phyloP scores from a whole-genome alignment of 2,113 vertebrate species.

The Microcebus lehilahytsara region DNA sequence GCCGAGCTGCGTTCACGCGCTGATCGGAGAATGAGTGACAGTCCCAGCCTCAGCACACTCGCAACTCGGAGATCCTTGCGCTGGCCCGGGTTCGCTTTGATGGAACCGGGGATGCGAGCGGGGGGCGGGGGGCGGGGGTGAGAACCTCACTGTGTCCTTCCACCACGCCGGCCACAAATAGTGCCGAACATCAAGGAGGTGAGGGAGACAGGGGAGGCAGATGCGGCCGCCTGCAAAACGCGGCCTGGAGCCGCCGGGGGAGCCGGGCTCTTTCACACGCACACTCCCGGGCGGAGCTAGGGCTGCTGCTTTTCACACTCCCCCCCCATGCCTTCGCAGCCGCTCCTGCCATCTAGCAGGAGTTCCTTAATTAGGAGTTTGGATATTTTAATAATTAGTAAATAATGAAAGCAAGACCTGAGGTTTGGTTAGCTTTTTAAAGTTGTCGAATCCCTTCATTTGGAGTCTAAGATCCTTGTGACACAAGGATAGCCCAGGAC shows the following conservation, averaged over 20 bases:
- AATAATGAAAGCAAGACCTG: neutral
- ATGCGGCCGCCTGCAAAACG: constrained; percentile 78
- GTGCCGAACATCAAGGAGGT: constrained; percentile 79
- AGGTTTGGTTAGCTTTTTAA: neutral
- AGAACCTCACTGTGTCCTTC: constrained; percentile 84
- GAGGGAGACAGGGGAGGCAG: constrained; percentile 70
- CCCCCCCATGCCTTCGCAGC: neutral
- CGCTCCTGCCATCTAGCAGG: neutral
- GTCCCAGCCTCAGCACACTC: constrained; percentile 89
- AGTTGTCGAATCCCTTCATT: constrained; percentile 28
- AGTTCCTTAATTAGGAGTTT: neutral
- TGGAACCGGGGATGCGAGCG: constrained; percentile 75
- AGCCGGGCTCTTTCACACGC: constrained; percentile 44
- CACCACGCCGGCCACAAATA: constrained; percentile 85
- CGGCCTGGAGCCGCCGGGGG: constrained; percentile 65
- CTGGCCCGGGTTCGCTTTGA: constrained; percentile 75
- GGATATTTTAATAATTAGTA: constrained; percentile 37
- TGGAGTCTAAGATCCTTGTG: constrained; percentile 17
- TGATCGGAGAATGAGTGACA: constrained; percentile 92
- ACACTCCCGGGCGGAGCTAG: constrained; percentile 14
- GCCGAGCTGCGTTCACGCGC: constrained; percentile 86
- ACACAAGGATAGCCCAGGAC: neutral
- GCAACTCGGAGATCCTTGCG: constrained; percentile 87
- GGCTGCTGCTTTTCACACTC: constrained; percentile 43
- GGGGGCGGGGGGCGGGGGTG: constrained; percentile 58